phyloP scores from a whole-genome alignment of 2,888 invertebrate species.

The Caenorhabditis sulstoni region DNA sequence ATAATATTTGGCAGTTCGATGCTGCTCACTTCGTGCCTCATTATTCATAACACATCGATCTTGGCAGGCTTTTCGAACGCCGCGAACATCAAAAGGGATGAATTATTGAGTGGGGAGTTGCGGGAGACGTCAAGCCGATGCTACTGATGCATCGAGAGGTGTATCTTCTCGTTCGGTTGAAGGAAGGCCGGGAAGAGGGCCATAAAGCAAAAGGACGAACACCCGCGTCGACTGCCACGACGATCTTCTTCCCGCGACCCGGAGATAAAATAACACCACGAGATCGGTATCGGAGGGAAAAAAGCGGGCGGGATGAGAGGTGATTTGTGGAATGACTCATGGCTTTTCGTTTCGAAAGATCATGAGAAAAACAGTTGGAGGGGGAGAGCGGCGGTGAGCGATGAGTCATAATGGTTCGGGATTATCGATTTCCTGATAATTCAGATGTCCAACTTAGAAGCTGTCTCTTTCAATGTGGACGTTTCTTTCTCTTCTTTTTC shows the following conservation, averaged over 20 bases:
- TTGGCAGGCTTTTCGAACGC: slow-evolving; percentile 19
- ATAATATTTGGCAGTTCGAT: slow-evolving; percentile 33
- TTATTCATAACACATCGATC: slow-evolving; percentile 57
- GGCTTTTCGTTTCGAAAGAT: slow-evolving; percentile 7
- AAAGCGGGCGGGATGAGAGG: not conserved
- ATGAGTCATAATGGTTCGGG: not conserved
- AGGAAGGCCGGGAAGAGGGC: slow-evolving; percentile 8
- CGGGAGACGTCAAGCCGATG: slow-evolving; percentile 12
- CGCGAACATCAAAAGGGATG: slow-evolving; percentile 45
- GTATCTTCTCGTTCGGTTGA: slow-evolving; percentile 15
- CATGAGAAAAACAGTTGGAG: slow-evolving; percentile 1
- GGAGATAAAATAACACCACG: slow-evolving; percentile 33
- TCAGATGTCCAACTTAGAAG: too few species aligned
- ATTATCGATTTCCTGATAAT: not conserved
- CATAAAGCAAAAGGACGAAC: slow-evolving; percentile 56
- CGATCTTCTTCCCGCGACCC: slow-evolving; percentile 12
- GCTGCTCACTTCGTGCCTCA: slow-evolving; percentile 30
- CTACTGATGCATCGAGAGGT: slow-evolving; percentile 23
- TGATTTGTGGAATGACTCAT: slow-evolving; percentile 19
- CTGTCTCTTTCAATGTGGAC: too few species aligned
- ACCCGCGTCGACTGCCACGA: slow-evolving; percentile 42
- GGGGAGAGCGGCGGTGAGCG: not conserved
- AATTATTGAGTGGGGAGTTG: slow-evolving; percentile 46
- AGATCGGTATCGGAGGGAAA: slow-evolving; percentile 28
- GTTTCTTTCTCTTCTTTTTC: too few species aligned